These are phyloP conservation scores for Hyperopisus bebe DNA, from an alignment of 2,113 vertebrate genomes.

Conservation along the genomic window DNA sequence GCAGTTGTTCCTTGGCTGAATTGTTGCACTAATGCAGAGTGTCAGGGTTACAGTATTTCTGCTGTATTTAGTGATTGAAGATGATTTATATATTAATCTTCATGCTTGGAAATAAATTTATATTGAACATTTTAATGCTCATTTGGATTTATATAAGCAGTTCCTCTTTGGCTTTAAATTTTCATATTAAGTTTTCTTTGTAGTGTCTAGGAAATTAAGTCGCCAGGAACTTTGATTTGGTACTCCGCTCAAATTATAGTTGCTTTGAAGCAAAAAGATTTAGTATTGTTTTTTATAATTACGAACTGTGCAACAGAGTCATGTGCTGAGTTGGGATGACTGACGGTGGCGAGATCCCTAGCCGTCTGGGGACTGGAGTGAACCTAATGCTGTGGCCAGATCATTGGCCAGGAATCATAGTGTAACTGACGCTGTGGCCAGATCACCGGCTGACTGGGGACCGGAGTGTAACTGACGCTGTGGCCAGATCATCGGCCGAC, in stretches of 20 bases:
- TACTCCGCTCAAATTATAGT: background rate
- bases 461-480: too few species aligned
- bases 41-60: background rate
- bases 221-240: background rate
- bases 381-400: too few species aligned
- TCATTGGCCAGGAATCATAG: too few species aligned
- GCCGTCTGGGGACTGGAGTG: too few species aligned
- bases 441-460: too few species aligned
- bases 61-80: background rate
- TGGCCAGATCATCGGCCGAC: too few species aligned
- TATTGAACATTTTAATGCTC: background rate
- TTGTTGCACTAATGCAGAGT: background rate
- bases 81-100: background rate
- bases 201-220: background rate
- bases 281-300: background rate
- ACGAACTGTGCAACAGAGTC: background rate
- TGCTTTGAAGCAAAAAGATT: background rate
- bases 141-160: background rate
- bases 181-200: background rate
- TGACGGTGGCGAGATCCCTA: background rate
- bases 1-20: background rate
- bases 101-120: slow-evolving; percentile 1
- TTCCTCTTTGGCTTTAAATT: background rate
- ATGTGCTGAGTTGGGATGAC: background rate
- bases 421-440: too few species aligned